Base-by-base conservation (phyloP, 2,888 invertebrate species). In the Drosophila sordidapex region DNA sequence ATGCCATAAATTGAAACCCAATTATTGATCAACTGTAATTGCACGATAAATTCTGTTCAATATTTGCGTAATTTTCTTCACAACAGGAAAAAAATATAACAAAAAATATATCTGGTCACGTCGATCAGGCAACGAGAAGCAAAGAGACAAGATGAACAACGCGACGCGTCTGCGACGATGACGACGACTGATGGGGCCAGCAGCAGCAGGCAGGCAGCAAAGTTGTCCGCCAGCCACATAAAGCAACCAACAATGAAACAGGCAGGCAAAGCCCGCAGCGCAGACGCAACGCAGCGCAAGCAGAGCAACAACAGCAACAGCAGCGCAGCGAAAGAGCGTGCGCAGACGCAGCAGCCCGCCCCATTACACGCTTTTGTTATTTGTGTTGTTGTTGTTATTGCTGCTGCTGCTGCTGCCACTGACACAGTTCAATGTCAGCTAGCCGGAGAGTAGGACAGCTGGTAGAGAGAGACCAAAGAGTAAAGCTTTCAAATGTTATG, bases 351-450 rank as follows among this genome's bases (percentile, higher is more conserved):
- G 83, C 78, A 70, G 87, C 67, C 66, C 78, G 70, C 59, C 83
- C 87, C 82, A 75, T 83, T 83, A 75, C 81, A 81, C 48, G 70
- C 71, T 75, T 61, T 60, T 69, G 64, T 63, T 74, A 38, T 62
- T 64, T 54, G 48, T 59, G 31, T 29, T 51, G 68, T 61, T 71
- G 46, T 58, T 64, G 59, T 36, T 62, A 57, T 25, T 63, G 31
- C 15, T 56, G 53, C 2, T 27, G 53, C 0, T 58, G 25, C 25
- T 68, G 67, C 79, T 82, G 83, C 80, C 79, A 87, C 83, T 83
- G 85, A 79, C 87, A 85, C 83, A 80, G 80, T 85, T 84, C 83
- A 83, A 87, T 87, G 85, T 82, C 87, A 83, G 70, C 33, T 38
- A 69, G 61, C 49, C 6, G 60, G 51, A 46, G 48, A 52, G 57